Evolutionary conservation across 2,113 vertebrate genomes (phyloP), one percentile per base, ranked within the genome.

Genomic region (Lophius piscatorius): DNA sequence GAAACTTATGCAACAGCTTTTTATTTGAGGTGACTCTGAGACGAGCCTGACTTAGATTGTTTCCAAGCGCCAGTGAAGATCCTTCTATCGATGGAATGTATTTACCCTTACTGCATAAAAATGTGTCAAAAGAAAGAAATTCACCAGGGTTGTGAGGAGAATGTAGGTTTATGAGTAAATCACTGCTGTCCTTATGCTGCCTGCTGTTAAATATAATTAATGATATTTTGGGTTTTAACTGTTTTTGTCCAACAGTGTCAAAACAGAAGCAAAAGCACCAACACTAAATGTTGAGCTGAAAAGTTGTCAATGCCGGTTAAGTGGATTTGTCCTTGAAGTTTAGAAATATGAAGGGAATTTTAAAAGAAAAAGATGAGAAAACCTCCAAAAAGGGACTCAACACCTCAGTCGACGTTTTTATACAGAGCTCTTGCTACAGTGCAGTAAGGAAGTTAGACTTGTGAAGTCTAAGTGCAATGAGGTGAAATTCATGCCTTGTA

Each of bases 1-100:
- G 16, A 73, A n/a, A n/a, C n/a, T n/a, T n/a, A n/a, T 31, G 60
- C 34, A 58, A 63, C 39, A 56, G 70, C 70, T 26, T 35, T 51
- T 21, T 35, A n/a, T 59, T 52, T 51, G 13, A 4, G 9, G 34
- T 69, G 63, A 63, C 77, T 63, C n/a, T n/a, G n/a, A n/a, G n/a
- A n/a, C n/a, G 66, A 59, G 56, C 69, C 72, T 61, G 47, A 65
- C 74, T 79, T 54, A 69, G 42, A 47, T 63, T 1, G n/a, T 57
- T 78, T 50, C 38, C 8, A 33, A 65, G 38, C 48, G 17, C 51
- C 56, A 45, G 47, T 41, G 35, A 49, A 67, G 66, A 56, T 42
- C 26, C 20, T 40, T 14, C 21, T 45, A 46, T 64, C 62, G 70
- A 70, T 67, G 2, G 4, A 54, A 47, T 23, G 45, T 4, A 13